Conservation (phyloP, 2,113 vertebrate species). For the Sitta europaea region DNA sequence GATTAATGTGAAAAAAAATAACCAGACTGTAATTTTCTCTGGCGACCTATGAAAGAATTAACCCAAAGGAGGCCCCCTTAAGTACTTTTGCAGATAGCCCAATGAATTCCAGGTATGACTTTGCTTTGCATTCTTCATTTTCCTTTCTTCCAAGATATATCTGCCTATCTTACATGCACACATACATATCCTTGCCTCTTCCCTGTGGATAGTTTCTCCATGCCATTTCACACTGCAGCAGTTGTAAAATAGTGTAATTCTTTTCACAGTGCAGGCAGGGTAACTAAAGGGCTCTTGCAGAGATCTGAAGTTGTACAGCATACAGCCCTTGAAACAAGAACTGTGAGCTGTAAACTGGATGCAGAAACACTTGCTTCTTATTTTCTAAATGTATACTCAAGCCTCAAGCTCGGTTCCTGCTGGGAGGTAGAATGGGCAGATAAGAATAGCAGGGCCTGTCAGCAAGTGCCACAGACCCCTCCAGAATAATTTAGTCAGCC, state of each 20-base stretch:
- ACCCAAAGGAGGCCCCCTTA: conserved; percentile 20
- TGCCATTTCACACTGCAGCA: neutral
- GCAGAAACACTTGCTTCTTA: neutral
- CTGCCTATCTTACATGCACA: neutral
- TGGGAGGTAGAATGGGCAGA: neutral
- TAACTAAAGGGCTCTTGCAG: neutral
- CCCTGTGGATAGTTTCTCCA: neutral
- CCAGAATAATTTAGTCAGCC: neutral
- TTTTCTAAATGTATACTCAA: neutral
- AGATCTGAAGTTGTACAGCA: neutral
- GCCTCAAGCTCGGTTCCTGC: neutral
- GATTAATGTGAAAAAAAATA: conserved; percentile 22
- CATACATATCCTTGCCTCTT: neutral
- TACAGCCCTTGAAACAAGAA: neutral
- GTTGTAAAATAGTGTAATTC: neutral
- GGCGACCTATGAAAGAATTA: conserved; percentile 19
- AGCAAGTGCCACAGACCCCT: neutral
- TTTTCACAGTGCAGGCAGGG: neutral
- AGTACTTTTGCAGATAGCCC: conserved; percentile 40
- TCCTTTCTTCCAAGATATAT: neutral
- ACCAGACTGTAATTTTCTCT: conserved; percentile 30
- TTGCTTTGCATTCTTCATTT: neutral
- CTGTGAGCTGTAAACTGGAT: neutral
- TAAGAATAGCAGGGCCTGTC: neutral
- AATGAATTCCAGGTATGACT: conserved; percentile 23